Evolutionary conservation across 2,113 vertebrate species (phyloP).

Genomic region (Oncorhynchus masou): DNA sequence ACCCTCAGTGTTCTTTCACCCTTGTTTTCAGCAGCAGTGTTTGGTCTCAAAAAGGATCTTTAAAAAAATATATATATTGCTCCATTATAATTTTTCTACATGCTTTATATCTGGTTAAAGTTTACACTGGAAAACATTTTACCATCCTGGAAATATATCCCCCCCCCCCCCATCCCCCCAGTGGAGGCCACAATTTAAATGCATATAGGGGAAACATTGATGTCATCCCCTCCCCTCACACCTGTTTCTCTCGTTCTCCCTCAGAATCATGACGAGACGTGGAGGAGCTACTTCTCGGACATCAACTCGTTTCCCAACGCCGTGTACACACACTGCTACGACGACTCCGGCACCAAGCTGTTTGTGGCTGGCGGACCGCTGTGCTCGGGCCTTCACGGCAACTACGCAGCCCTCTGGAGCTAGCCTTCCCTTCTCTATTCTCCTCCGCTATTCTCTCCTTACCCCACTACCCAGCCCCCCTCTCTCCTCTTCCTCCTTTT

Average conservation of each 20-base stretch:
- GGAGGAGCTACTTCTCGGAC: conserved; percentile 98
- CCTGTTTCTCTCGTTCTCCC: conserved; percentile 9
- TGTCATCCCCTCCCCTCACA: neutral
- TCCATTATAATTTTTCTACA: too few relatives aligned
- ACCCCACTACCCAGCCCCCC: conserved; percentile 31
- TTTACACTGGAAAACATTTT: too few relatives aligned
- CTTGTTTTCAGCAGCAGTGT: neutral
- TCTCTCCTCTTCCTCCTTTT: conserved; percentile 18
- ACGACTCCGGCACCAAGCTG: conserved; percentile 94
- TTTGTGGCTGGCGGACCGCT: conserved; percentile 97
- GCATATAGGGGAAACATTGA: too few relatives aligned
- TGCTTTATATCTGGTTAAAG: too few relatives aligned
- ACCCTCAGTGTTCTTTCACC: neutral
- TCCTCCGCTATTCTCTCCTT: conserved; percentile 29
- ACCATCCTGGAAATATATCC: too few relatives aligned
- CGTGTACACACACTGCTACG: conserved; percentile 99
- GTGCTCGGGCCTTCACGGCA: conserved; percentile 95
- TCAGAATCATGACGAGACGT: conserved; percentile 96
- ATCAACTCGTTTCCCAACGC: conserved; percentile 96
- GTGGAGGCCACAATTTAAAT: too few relatives aligned
- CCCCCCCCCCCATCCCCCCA: too few relatives aligned
- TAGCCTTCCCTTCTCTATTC: conserved; percentile 64
- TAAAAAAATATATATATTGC: too few relatives aligned
- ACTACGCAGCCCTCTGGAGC: conserved; percentile 98
- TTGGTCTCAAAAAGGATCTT: too few relatives aligned